Base-by-base conservation (phyloP, 1,140 invertebrate species). In the Harpegnathos saltator region DNA sequence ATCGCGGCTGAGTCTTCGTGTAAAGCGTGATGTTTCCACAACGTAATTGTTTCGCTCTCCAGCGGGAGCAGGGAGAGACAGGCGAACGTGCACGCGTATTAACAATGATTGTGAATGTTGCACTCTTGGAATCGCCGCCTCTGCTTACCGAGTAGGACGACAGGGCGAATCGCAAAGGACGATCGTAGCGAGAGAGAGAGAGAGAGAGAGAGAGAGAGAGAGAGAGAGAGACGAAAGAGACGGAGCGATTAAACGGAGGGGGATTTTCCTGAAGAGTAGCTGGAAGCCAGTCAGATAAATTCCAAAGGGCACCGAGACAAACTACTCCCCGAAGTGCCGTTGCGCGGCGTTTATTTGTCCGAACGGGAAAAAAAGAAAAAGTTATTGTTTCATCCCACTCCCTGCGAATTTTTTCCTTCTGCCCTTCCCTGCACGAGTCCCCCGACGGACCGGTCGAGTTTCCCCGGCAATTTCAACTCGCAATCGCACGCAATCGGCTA, bases 281-380 rank as follows among this genome's bases (percentile, higher is more conserved):
- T 71, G 75, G 52, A 78, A 59, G 24, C 17, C 22, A 15, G 26
- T 62, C 71, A 48, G 69, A 85, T 85, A 88, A 87, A 88, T 88
- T 87, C 74, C 68, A 33, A 69, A 80, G 26, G 26, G 58, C 71
- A 38, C 78, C 74, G 82, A 56, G 81, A 87, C 73, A 71, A 88
- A 89, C 50, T 84, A 77, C 69, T 85, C 87, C 87, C 83, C 14
- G 22, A 83, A 87, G 86, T 59, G 50, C 63, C 24, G 50, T 89
- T 50, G 56, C 52, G 38, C 61, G 56, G 24, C 69, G 58, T 88
- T 83, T 88, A 85, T 89, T 85, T 83, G 84, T 50, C 9, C 63
- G 48, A 24, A 19, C 63, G 22, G n/a, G n/a, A 29, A 52, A 48
- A 24, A 61, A 66, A 52, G 52, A 87, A 81, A 83, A 80, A 74